phyloP scores from a whole-genome alignment of 2,113 vertebrate genomes.

The Vidua macroura region DNA sequence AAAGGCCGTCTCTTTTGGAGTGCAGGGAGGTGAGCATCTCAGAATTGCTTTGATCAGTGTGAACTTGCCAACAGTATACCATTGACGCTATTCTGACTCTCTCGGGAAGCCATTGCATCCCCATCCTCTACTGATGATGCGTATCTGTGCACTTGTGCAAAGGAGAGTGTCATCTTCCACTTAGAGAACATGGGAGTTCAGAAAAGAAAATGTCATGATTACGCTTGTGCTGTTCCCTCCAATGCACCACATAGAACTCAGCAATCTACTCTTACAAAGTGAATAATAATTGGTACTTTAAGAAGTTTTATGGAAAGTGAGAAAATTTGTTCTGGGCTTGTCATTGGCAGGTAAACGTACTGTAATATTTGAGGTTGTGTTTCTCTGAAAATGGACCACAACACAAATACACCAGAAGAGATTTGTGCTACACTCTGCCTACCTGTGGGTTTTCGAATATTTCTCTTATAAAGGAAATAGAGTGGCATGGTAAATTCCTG shows the following conservation, averaged over 20 bases:
- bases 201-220: constrained; percentile 4
- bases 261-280: neutral
- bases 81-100: constrained; percentile 14
- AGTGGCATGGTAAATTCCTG: neutral
- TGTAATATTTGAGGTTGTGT: neutral
- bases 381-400: neutral
- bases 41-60: constrained; percentile 44
- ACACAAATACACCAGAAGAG: neutral
- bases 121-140: constrained; percentile 31
- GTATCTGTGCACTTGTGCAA: constrained; percentile 13
- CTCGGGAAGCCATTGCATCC: neutral
- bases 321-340: neutral
- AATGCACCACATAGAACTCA: neutral
- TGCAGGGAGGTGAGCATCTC: neutral
- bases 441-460: neutral
- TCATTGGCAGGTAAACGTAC: neutral
- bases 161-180: constrained; percentile 16
- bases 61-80: constrained; percentile 13
- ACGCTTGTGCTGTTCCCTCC: neutral
- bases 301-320: neutral
- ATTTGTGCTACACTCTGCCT: neutral
- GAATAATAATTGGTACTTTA: neutral
- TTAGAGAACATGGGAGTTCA: neutral
- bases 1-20: neutral
- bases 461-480: neutral